Evolutionary conservation across 30 jellyfish, hydroid and myxozoan species (phyloP), one percentile per base, ranked within the genome.

Genomic region (Phacellophora camtschatica): DNA sequence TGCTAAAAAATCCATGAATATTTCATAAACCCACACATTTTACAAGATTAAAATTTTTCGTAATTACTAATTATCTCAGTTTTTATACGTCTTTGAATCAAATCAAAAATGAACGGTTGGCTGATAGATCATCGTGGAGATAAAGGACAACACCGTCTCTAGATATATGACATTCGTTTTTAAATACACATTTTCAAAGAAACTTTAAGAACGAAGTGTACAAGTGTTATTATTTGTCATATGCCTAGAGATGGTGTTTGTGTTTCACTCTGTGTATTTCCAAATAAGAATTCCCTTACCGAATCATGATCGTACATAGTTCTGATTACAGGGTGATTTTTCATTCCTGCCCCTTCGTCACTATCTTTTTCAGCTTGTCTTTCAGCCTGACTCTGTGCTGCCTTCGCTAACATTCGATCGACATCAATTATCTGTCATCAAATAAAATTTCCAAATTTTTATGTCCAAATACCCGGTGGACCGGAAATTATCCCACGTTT

Each of bases 281-380:
- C n/a, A n/a, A n/a, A n/a, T n/a, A 74, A 77, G 4, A 39, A 13
- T 71, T 22, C 19, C 1, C 95, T 23, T 35, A 89, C 99, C 96
- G 77, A 51, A 34, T 90, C 97, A 51, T 95, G 97, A 49, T 95
- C 99, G 71, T 95, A 95, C 96, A 95, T 81, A n/a, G 99, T 95
- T 35, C 98, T 63, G 64, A 95, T 90, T 37, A 95, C 99, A 1
- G 99, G 99, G 70, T 95, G 99, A 30, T 88, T 84, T 66, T 95
- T 89, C 97, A 90, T 87, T 30, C 96, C 97, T 43, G 91, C 93
- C 4, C 96, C 97, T 36, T 88, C 98, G 45, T 95, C 99, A 36
- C 80, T 75, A 27, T 88, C 98, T 57, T 86, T 66, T 59, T 88
- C 98, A 12, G 97, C 98, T 48, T 95, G 97, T 27, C 97, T 56